These are phyloP conservation scores for Polyommatus icarus DNA, from an alignment of 2,888 invertebrate genomes.

Conservation along the genomic window DNA sequence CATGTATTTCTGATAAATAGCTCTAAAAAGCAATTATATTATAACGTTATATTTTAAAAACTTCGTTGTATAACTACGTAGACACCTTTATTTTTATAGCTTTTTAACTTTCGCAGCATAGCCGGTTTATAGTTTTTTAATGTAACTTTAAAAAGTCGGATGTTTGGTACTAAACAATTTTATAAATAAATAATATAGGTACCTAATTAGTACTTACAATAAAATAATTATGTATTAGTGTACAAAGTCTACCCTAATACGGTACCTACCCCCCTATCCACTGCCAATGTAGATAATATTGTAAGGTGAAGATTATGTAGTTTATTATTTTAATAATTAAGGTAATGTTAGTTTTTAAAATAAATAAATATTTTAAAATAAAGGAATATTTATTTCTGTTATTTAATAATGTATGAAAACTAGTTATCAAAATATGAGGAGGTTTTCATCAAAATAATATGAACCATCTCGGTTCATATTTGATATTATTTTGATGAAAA, in stretches of 20 bases:
- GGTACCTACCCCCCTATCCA: slow-evolving; percentile 1
- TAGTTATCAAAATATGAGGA: too few species aligned
- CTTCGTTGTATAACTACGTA: not conserved
- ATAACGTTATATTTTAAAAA: not conserved
- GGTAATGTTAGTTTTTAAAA: slow-evolving; percentile 14
- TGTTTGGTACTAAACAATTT: not conserved
- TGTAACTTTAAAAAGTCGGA: not conserved
- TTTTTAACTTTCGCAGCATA: not conserved
- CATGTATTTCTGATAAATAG: not conserved
- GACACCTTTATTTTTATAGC: not conserved
- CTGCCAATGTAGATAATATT: slow-evolving; percentile 30
- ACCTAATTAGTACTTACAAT: not conserved
- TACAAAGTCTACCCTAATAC: not conserved
- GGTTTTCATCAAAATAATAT: too few species aligned
- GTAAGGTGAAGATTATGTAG: slow-evolving; percentile 27
- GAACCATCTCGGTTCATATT: too few species aligned
- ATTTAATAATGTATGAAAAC: not conserved
- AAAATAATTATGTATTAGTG: not conserved
- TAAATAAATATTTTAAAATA: slow-evolving; percentile 29
- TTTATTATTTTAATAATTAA: slow-evolving; percentile 8
- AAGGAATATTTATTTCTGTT: not conserved
- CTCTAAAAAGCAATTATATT: not conserved
- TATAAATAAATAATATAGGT: not conserved
- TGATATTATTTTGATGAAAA: too few species aligned
- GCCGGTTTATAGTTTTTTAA: not conserved